Conservation (phyloP, 1,140 invertebrate genomes). For the Neodiprion fabricii region DNA sequence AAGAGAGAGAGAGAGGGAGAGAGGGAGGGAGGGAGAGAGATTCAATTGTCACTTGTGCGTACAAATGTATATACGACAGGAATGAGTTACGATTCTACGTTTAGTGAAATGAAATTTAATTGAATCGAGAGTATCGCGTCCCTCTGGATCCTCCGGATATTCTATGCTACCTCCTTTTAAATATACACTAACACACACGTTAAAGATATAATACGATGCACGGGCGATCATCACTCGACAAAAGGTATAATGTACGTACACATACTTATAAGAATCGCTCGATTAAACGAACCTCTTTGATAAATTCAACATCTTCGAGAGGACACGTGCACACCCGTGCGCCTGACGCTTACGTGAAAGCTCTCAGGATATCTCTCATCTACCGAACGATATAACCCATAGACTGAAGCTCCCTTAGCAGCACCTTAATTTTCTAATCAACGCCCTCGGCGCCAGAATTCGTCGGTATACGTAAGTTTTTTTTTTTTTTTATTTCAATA, state of each 20-base stretch:
- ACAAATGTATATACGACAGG: neutral
- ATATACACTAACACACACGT: neutral
- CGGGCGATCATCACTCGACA: no score
- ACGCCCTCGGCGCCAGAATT: neutral
- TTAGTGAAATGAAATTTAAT: slow-evolving; percentile 6
- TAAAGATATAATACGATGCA: no score
- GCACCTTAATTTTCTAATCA: slow-evolving; percentile 1
- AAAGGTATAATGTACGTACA: no score
- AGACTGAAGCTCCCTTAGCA: no score
- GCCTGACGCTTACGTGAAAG: neutral
- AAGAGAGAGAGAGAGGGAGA: neutral
- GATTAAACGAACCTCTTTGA: no score
- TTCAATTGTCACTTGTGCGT: slow-evolving; percentile 2
- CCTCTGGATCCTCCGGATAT: neutral
- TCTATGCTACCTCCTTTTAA: neutral
- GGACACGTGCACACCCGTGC: no score
- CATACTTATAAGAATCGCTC: no score
- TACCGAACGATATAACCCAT: no score
- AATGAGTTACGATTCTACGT: slow-evolving; percentile 2
- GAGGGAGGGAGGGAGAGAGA: slow-evolving; percentile 9
- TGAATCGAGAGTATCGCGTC: neutral
- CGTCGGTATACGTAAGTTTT: neutral
- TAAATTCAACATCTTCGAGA: no score
- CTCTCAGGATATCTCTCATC: neutral
- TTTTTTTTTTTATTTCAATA: no score